Base-by-base conservation (phyloP, 2,888 invertebrate species). In the Zeuzera pyrina region DNA sequence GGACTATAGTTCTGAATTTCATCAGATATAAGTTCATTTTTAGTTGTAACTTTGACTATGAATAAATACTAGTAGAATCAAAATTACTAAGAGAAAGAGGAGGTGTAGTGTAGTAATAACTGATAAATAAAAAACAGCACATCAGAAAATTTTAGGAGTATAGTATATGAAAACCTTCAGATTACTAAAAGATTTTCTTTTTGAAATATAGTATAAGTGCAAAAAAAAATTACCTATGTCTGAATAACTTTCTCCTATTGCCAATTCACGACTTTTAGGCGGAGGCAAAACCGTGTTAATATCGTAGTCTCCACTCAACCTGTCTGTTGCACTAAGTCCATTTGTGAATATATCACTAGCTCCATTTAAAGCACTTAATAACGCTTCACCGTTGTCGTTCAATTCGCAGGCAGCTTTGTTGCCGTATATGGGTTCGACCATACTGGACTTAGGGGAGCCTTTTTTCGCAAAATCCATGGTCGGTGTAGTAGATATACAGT, bases 241-340 rank as follows among this genome's bases (percentile, higher is more conserved):
- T 2, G 84, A 83, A 52, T 84, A 84, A 52, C 84, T 84, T 47
- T 85, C 84, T 25, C 84, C 84, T 33, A 85, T 84, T 2, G 84
- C 84, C n/a, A 84, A 49, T 49, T 85, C 84, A 29, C 84, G 53
- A 36, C 61, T 79, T 45, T 84, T 84, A 3, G 84, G 84, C 32
- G 84, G 83, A 7, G 84, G 84, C 38, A 85, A 51, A 2, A 84
- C 83, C 7, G 63, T 71, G 42, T 81, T 78, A 28, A 83, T 81
- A 39, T 84, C 84, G 42, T 84, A 84, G 47, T 84, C 84, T 1
- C 83, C 84, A 32, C 83, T 83, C 27, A 83, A 53, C 34, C 84
- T 60, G 5, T 81, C 84, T 1, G 61, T 44, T 11, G 63, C 49
- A 35, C 52, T 67, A 12, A 79, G 58, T 29, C 79, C 83, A 35